Evolutionary conservation across 2,113 vertebrate genomes (phyloP), one percentile per base, ranked within the genome.

Genomic region (Channa argus): DNA sequence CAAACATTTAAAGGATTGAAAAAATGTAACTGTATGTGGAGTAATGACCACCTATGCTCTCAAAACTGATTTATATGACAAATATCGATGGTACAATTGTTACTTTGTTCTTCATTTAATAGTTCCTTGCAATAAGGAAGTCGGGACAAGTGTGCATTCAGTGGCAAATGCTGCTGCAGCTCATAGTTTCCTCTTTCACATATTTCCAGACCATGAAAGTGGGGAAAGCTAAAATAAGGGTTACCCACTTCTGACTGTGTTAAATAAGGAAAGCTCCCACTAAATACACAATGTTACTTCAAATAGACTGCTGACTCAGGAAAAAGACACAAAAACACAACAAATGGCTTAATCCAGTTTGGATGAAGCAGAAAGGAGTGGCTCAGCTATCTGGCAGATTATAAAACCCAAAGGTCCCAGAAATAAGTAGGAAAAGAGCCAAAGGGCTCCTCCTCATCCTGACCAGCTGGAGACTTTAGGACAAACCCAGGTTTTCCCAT

Each of bases 381-480:
- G 83, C 60, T 15, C 65, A 64, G 54, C 73, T 71, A 70, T 84
- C 75, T 71, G 66, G 47, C 43, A 61, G 75, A 84, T 89, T 84
- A 86, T 66, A 41, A 33, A 80, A 73, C 15, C 47, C 46, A n/a
- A 54, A 72, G 70, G 71, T 83, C 72, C 83, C 77, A 73, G 24
- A 60, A 89, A 85, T 78, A 63, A 73, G 65, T 14, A 44, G n/a
- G 47, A 39, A 52, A 68, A 44, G 56, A 80, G 72, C 83, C 69
- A 65, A 43, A 6, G 44, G 5, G 63, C 62, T 81, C 45, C 76
- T 85, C 69, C 64, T 72, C 24, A 14, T 45, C 71, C 70, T 38
- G 43, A 69, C 62, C 59, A 60, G 38, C 39, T 8, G 24, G 8
- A 58, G 4, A 59, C n/a, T 44, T 7, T 24, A 34, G 12, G 38